Conservation (phyloP, 2,797 vertebrate species). For the Smutsia temminckii region DNA sequence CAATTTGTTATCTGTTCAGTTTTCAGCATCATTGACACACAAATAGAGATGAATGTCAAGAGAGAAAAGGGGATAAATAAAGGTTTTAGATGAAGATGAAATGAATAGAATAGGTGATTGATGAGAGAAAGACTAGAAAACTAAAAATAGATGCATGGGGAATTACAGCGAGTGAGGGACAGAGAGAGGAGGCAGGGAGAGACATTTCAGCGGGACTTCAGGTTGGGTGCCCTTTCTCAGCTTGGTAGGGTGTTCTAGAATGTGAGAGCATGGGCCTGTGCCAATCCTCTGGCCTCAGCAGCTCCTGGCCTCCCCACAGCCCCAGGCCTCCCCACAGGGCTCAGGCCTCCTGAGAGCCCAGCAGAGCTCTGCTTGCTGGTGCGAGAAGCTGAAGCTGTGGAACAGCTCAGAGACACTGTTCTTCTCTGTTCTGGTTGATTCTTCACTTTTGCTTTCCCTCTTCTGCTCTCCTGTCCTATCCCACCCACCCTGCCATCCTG, state of each 20-base stretch:
- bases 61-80: not conserved
- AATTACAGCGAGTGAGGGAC: not conserved
- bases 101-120: not conserved
- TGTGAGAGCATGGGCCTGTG: not conserved
- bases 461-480: not conserved
- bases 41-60: not conserved
- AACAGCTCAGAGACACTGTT: not conserved
- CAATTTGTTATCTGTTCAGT: not conserved
- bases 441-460: not conserved
- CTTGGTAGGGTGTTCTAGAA: not conserved
- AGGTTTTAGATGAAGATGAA: slow-evolving; percentile 1
- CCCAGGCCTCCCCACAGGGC: rapidly evolving
- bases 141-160: not conserved
- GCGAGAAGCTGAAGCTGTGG: rapidly evolving
- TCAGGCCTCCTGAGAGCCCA: not conserved
- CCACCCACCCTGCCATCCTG: not conserved
- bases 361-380: not conserved
- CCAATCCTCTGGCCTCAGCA: not conserved
- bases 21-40: not conserved
- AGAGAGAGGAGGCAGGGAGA: not conserved
- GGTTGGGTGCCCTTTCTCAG: not conserved
- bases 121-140: slow-evolving; percentile 5
- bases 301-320: too few species aligned
- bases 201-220: not conserved
- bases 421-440: not conserved